Base-by-base conservation (phyloP, 2,888 invertebrate species). In the Drosophila greeni region DNA sequence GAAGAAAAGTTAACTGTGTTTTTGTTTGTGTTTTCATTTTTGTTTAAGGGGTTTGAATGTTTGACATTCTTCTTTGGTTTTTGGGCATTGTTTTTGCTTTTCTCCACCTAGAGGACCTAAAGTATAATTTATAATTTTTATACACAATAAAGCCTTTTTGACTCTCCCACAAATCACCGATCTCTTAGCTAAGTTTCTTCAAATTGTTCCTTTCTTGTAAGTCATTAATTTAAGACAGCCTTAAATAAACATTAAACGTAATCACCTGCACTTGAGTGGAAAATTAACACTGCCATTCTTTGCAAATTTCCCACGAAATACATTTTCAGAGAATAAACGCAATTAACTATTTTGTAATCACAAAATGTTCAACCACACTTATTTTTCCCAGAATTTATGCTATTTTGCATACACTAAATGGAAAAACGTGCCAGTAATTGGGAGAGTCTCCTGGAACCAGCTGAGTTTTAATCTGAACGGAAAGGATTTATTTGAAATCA, bases 1-100 rank as follows among this genome's bases (percentile, higher is more conserved):
- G 51, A 34, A n/a, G 33, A 56, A 60, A 60, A 53, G 36, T 51
- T 45, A 24, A 52, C 56, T 42, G 26, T 48, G 47, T 47, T 43
- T 52, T 52, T 61, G 61, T 53, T 68, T 55, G 36, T 53, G 59
- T 64, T 65, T 56, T 51, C 71, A 68, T 75, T 75, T 73, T 72
- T 57, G 76, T 68, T 70, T 73, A 66, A 65, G 53, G 45, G 54
- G 33, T 60, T 62, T 65, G 52, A 58, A 67, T 68, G 56, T 64
- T 76, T 59, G 42, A n/a, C 48, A 29, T 43, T 34, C 59, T 26
- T 39, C 37, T 56, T 60, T 54, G 24, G 20, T 36, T 36, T 56
- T 14, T 2, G 2, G 12, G 4, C 66, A 59, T 70, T 80, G 57
- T 58, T 61, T 23, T 68, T 51, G 55, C 49, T 48, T 40, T 40